Conservation (phyloP, 1,140 invertebrate species). For the Leguminivora glycinivorella region DNA sequence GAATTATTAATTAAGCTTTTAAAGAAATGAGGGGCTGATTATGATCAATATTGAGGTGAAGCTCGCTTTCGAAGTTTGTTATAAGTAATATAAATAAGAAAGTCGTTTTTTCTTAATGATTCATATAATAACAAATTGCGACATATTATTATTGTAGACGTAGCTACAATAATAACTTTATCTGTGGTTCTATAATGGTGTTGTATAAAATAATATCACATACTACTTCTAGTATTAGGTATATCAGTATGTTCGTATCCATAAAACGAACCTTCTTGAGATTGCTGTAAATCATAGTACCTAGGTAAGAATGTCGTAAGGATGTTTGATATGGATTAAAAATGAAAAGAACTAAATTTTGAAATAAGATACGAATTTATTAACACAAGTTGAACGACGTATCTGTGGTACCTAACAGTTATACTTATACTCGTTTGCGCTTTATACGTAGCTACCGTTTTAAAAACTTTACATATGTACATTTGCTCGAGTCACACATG, state of each 20-base stretch:
- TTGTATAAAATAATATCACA: no score
- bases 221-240: no score
- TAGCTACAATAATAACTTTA: no score
- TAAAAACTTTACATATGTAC: constrained; percentile 16
- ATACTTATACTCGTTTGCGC: no score
- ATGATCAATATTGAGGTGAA: constrained; percentile 12
- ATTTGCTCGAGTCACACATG: constrained; percentile 51
- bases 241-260: no score
- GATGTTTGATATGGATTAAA: no score
- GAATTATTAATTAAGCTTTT: constrained; percentile 41
- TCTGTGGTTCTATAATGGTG: no score
- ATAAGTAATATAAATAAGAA: not conserved
- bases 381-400: not conserved
- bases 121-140: not conserved
- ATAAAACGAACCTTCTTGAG: no score
- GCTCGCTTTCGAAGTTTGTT: not conserved
- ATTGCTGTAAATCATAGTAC: no score
- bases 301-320: no score
- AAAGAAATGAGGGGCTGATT: constrained; percentile 18
- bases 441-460: no score
- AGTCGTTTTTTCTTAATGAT: not conserved
- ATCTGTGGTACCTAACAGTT: no score
- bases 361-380: not conserved
- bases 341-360: not conserved
- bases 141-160: not conserved